phyloP scores from a whole-genome alignment of 1,140 invertebrate species.

The Rhagoletis zephyria region DNA sequence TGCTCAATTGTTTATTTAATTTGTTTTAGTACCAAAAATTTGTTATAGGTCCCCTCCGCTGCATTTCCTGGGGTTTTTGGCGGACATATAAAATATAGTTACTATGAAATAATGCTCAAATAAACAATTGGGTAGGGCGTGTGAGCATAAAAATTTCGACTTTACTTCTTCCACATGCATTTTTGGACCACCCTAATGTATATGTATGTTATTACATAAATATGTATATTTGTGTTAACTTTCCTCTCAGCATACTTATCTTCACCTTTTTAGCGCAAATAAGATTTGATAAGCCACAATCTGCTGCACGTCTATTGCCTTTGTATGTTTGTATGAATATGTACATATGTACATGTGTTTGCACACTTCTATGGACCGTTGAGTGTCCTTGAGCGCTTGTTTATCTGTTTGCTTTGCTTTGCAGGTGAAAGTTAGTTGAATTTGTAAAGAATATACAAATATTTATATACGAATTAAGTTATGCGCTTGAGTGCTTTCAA shows the following conservation, averaged over 20 bases:
- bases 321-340: too few species aligned
- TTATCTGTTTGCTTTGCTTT: slow-evolving; percentile 28
- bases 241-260: background rate
- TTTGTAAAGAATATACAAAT: slow-evolving; percentile 10
- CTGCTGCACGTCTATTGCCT: background rate
- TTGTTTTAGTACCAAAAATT: too few species aligned
- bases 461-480: slow-evolving; percentile 34
- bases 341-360: background rate
- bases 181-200: too few species aligned
- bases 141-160: too few species aligned
- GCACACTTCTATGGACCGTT: background rate
- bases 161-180: too few species aligned
- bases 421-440: slow-evolving; percentile 11
- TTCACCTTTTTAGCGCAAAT: slow-evolving; percentile 9
- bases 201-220: too few species aligned
- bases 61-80: background rate
- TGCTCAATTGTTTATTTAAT: too few species aligned
- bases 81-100: too few species aligned
- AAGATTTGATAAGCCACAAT: slow-evolving; percentile 38
- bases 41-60: too few species aligned
- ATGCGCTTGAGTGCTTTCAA: slow-evolving; percentile 22
- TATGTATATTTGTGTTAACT: background rate
- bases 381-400: background rate
- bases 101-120: too few species aligned
- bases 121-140: too few species aligned